Evolutionary conservation across 2,797 vertebrate genomes (phyloP), one percentile per base, ranked within the genome.

Genomic region (Morus bassanus): DNA sequence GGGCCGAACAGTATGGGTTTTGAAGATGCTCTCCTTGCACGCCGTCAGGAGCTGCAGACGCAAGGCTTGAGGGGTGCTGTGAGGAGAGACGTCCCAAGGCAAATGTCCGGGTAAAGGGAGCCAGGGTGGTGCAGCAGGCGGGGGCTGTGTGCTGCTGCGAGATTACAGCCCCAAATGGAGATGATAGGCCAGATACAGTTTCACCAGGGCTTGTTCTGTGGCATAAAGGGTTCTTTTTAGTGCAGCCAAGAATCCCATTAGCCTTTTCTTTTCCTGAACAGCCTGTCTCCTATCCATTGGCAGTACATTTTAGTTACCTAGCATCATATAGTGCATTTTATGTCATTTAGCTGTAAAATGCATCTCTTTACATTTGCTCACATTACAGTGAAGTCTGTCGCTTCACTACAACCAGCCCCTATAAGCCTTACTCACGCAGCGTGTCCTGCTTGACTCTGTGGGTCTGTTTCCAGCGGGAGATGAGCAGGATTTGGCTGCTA

Each of bases 171-270:
- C 90, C 76, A 41, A 10, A 64, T 5, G 3, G 77, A 86, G 90
- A 68, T 78, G 54, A 86, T 35, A 72, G 73, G 59, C 33, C 74
- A 92, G 88, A 65, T 96, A 92, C 18, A 76, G 59, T 96, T 94
- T 94, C 94, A 82, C 37, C 2, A 6, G 43, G 67, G n/a, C 53
- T 88, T 72, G 54, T 76, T 51, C 48, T 2, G 0, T 79, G 50
- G 48, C 81, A 93, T 92, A 85, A 96, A 92, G 75, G 16, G 72
- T 30, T 89, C 85, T 89, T 93, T 94, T 89, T 88, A 93, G 85
- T 46, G 60, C 78, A 91, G 92, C 96, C 95, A 96, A 75, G 87
- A 91, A 85, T 88, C 54, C 91, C 81, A 91, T 97, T 94, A 96
- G 93, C 41, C 75, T 83, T 93, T 94, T 94, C 73, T 91, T 87